Base-by-base conservation (phyloP, 1,140 invertebrate genomes). In the Drosophila miranda region DNA sequence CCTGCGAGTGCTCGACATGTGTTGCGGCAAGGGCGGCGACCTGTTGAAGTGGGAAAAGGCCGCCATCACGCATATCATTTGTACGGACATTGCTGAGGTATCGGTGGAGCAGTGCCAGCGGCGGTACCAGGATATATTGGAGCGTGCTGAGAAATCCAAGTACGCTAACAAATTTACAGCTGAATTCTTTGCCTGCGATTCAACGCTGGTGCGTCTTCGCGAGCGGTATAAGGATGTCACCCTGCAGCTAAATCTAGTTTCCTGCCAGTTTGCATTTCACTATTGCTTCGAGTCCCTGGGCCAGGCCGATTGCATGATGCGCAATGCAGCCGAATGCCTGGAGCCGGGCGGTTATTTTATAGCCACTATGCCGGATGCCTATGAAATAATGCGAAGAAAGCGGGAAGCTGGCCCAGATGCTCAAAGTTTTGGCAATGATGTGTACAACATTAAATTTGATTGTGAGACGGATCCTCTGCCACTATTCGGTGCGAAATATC, bases 221-320 rank as follows among this genome's bases (percentile, higher is more conserved):
- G 94, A 93, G 53, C 92, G 93, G 79, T 97, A 95, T 81, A 92
- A 93, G 73, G 95, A 97, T 91, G 93, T 94, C 5, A 94, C 94
- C 41, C 93, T 95, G 13, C 93, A 94, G 78, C 93, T 99, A 84
- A 97, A 99, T 91, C 78, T 99, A 4, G 96, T 97, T 0, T 99
- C 97, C 81, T 99, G 98, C 91, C 99, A 99, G 91, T 99, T 99
- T 94, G 96, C 98, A 19, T 96, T 99, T 81, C 97, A 98, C 91
- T 99, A 99, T 81, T 96, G 96, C 82, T 99, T 99, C 93, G 98
- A 99, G 91, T 96, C 95, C 54, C 91, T 98, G 57, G 89, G 92
- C n/a, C 98, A 99, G 92, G 98, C 97, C 1, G 94, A 98, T 88
- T 94, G 94, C 83, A 98, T 99, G 97, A 91, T 99, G 0, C 93